A percentile compares a stretch with the other conserved stretches of the same genome.
phyloP scores from a whole-genome alignment of 2,113 vertebrate genomes.

The Lynx canadensis region DNA sequence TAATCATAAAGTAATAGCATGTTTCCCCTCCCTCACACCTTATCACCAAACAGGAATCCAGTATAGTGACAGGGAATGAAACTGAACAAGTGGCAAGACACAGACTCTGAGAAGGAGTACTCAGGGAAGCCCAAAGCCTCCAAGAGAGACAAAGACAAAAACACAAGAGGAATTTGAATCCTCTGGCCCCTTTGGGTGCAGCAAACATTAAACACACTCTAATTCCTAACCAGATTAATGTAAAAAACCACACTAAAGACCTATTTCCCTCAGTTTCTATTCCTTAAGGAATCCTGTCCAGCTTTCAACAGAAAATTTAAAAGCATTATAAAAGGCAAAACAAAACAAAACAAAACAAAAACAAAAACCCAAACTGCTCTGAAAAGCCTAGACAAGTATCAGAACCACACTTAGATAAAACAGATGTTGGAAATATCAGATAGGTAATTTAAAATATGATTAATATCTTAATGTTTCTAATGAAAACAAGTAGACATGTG shows the following conservation, averaged over 20 bases:
- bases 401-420: neutral
- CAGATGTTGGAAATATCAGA: neutral
- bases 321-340: neutral
- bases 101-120: neutral
- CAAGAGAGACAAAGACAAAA: neutral
- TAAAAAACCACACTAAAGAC: neutral
- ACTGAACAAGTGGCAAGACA: neutral
- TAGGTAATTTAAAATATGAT: neutral
- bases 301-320: neutral
- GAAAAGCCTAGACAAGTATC: neutral
- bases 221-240: neutral
- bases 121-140: neutral
- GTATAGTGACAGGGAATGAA: neutral
- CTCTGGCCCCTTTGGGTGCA: neutral
- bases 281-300: neutral
- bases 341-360: neutral
- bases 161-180: neutral
- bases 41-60: neutral
- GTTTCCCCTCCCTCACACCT: neutral
- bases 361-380: neutral
- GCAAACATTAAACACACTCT: neutral
- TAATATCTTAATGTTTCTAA: neutral
- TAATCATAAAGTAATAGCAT: neutral
- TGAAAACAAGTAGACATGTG: neutral
- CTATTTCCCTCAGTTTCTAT: constrained; percentile 1